These are phyloP conservation scores for Tautogolabrus adspersus DNA, from an alignment of 2,113 vertebrate genomes.

Conservation along the genomic window DNA sequence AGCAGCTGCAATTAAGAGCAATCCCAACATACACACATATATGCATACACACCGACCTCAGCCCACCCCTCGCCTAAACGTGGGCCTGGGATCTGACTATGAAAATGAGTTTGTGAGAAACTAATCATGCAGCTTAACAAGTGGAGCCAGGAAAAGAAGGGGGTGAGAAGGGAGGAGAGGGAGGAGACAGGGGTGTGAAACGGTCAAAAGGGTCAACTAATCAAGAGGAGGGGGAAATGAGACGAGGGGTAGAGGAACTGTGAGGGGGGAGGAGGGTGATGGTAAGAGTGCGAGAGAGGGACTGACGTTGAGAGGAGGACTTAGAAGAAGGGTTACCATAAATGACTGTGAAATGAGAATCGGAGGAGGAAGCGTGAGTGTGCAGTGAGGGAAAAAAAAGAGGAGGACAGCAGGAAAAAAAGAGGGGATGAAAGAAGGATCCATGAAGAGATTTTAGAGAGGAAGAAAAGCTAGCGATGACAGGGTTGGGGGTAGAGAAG, in stretches of 20 bases:
- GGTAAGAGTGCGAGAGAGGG: constrained; percentile 9
- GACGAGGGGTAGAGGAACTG: constrained; percentile 54
- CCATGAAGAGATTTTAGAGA: constrained; percentile 58
- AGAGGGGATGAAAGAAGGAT: constrained; percentile 48
- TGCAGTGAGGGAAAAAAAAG: constrained; percentile 47
- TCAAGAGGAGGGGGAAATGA: constrained; percentile 76
- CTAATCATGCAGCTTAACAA: constrained; percentile 77
- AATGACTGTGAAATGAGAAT: constrained; percentile 83
- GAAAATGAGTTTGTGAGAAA: constrained; percentile 77
- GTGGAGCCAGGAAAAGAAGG: constrained; percentile 38
- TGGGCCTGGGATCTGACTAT: constrained; percentile 50
- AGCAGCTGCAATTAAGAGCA: constrained; percentile 47
- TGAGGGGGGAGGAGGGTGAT: neutral
- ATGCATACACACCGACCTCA: constrained; percentile 17
- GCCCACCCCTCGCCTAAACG: constrained; percentile 4
- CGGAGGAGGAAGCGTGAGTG: constrained; percentile 56
- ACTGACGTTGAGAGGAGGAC: constrained; percentile 54
- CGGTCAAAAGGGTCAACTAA: constrained; percentile 79
- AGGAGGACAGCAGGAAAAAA: constrained; percentile 58
- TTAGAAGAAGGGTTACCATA: constrained; percentile 75
- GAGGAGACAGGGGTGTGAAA: constrained; percentile 48
- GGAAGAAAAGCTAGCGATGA: constrained; percentile 31
- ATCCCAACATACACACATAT: constrained; percentile 24
- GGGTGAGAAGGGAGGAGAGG: constrained; percentile 2
- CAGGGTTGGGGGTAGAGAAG: constrained; percentile 32